phyloP scores from a whole-genome alignment of 2,888 invertebrate genomes.

The Caenorhabditis afra region DNA sequence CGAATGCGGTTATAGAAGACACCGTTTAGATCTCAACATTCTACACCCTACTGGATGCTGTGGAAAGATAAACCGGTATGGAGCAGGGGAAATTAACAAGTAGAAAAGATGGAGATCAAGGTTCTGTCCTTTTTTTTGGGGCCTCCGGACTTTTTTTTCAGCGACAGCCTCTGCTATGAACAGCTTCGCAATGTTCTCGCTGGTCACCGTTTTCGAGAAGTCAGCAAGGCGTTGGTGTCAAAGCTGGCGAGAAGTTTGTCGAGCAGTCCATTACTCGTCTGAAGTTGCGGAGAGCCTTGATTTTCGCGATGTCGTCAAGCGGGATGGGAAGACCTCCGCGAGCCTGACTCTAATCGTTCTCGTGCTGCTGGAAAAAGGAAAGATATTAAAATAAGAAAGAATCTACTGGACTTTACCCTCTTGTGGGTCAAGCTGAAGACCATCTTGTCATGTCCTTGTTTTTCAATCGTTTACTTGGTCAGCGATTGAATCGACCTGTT shows the following conservation, averaged over 20 bases:
- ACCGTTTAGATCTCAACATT: constrained; percentile 85
- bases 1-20: constrained; percentile 89
- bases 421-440: constrained; percentile 88
- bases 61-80: constrained; percentile 93
- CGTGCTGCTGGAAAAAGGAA: constrained; percentile 84
- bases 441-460: constrained; percentile 92
- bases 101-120: constrained; percentile 61
- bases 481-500: constrained; percentile 89
- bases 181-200: constrained; percentile 95
- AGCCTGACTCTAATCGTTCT: constrained; percentile 90
- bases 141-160: constrained; percentile 61
- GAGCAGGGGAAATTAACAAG: constrained; percentile 46
- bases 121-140: constrained; percentile 59
- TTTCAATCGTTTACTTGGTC: constrained; percentile 93
- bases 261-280: constrained; percentile 78
- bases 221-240: constrained; percentile 78
- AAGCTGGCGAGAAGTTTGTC: constrained; percentile 78
- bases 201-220: constrained; percentile 84
- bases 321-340: constrained; percentile 94
- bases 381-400: not conserved
- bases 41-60: constrained; percentile 91
- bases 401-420: constrained; percentile 21
- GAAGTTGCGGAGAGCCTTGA: constrained; percentile 74
- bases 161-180: constrained; percentile 91
- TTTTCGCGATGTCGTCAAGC: constrained; percentile 89